These are phyloP conservation scores for Erynnis tages DNA, from an alignment of 2,888 invertebrate species.

Conservation along the genomic window DNA sequence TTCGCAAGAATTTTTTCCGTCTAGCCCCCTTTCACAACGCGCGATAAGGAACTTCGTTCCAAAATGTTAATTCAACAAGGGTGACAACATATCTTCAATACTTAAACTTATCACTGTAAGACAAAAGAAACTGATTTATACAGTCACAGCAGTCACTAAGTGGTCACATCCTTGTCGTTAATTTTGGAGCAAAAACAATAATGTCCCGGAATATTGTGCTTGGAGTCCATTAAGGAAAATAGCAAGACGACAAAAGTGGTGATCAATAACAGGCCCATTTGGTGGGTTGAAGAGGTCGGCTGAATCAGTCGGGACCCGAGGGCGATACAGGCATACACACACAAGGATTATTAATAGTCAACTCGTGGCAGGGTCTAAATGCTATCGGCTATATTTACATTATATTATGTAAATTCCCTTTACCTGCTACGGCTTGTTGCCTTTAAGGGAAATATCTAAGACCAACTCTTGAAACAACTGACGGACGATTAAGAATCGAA, in stretches of 20 bases:
- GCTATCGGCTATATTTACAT: constrained; percentile 46
- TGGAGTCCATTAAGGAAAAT: constrained; percentile 69
- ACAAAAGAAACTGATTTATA: not conserved
- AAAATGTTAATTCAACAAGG: too few relatives aligned
- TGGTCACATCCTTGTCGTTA: constrained; percentile 47
- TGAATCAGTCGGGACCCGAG: constrained; percentile 44
- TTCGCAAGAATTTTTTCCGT: too few relatives aligned
- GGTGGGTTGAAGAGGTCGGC: constrained; percentile 50
- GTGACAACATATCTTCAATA: too few relatives aligned
- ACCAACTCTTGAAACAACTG: constrained; percentile 26
- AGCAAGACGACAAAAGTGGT: constrained; percentile 72
- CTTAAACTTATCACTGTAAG: too few relatives aligned
- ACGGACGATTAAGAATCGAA: constrained; percentile 27
- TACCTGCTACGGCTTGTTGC: constrained; percentile 26
- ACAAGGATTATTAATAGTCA: constrained; percentile 63
- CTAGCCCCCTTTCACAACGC: too few relatives aligned
- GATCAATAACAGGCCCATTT: constrained; percentile 61
- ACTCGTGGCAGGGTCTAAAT: constrained; percentile 54
- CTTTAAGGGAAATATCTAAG: constrained; percentile 27
- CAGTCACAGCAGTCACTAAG: constrained; percentile 21
- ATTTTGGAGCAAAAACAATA: constrained; percentile 65
- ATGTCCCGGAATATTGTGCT: constrained; percentile 53
- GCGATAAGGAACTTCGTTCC: too few relatives aligned
- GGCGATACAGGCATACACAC: constrained; percentile 47
- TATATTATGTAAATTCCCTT: constrained; percentile 53